Evolutionary conservation across 2,888 invertebrate species (phyloP).

Genomic region (Fragum fragum): DNA sequence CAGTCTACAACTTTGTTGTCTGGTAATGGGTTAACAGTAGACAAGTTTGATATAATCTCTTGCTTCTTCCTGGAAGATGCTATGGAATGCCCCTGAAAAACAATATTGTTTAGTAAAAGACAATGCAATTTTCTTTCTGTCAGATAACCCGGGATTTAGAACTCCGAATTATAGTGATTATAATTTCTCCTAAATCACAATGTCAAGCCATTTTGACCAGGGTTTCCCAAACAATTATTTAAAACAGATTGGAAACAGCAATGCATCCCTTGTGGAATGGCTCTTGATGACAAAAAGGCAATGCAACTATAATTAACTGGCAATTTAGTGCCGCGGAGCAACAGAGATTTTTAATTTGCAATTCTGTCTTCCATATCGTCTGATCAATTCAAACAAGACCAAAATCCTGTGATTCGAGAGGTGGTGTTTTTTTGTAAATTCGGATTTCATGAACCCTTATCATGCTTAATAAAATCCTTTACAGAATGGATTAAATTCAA

Average conservation of each 20-base stretch:
- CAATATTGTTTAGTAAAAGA: conserved; percentile 6
- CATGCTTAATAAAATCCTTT: no score
- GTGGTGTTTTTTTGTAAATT: not conserved
- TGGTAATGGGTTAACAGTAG: not conserved
- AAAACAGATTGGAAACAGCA: conserved; percentile 29
- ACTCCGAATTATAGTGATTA: conserved; percentile 23
- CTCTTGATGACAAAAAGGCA: conserved; percentile 20
- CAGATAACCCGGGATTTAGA: conserved; percentile 22
- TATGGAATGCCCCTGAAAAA: not conserved
- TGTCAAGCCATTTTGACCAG: conserved; percentile 23
- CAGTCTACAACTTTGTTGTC: no score
- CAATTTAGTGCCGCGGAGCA: conserved; percentile 16
- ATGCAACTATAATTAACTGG: conserved; percentile 12
- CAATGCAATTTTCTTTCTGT: conserved; percentile 30
- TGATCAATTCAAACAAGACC: conserved; percentile 13
- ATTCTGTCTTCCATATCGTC: not conserved
- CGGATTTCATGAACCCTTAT: no score
- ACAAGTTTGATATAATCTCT: not conserved
- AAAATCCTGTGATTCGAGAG: not conserved
- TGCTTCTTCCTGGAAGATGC: not conserved
- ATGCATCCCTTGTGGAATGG: not conserved
- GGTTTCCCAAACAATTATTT: conserved; percentile 27
- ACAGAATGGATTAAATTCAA: no score
- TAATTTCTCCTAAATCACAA: conserved; percentile 26
- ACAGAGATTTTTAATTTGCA: conserved; percentile 9